phyloP scores from a whole-genome alignment of 1,140 invertebrate genomes.

The Habropoda laboriosa region DNA sequence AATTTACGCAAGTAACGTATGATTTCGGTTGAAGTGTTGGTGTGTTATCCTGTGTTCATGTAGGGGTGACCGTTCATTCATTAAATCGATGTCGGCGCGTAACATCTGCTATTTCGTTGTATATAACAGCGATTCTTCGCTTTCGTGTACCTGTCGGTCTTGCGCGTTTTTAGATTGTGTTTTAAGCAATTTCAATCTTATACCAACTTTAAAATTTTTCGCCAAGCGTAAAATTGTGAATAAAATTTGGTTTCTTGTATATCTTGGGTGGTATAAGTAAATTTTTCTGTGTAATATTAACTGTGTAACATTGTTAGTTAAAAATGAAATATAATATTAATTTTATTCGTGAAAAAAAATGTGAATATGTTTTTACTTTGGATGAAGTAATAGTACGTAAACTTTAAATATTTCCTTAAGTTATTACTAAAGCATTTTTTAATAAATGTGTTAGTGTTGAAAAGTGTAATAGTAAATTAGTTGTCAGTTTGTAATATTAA shows the following conservation, averaged over 20 bases:
- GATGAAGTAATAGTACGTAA: not conserved
- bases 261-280: not conserved
- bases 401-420: not conserved
- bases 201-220: not conserved
- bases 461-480: not conserved
- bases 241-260: not conserved
- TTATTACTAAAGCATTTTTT: too few species aligned
- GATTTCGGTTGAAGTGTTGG: slow-evolving; percentile 37
- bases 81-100: slow-evolving; percentile 73
- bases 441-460: not conserved
- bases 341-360: not conserved
- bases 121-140: slow-evolving; percentile 31
- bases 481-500: slow-evolving; percentile 6
- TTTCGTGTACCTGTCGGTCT: slow-evolving; percentile 26
- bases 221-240: not conserved
- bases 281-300: not conserved
- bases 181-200: not conserved
- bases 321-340: slow-evolving; percentile 7
- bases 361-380: not conserved
- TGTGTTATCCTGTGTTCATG: slow-evolving; percentile 55
- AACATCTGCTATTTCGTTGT: slow-evolving; percentile 60
- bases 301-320: not conserved
- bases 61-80: slow-evolving; percentile 71
- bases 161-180: slow-evolving; percentile 26
- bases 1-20: slow-evolving; percentile 41